Conservation (phyloP, 1,140 invertebrate genomes). For the Anastrepha obliqua region DNA sequence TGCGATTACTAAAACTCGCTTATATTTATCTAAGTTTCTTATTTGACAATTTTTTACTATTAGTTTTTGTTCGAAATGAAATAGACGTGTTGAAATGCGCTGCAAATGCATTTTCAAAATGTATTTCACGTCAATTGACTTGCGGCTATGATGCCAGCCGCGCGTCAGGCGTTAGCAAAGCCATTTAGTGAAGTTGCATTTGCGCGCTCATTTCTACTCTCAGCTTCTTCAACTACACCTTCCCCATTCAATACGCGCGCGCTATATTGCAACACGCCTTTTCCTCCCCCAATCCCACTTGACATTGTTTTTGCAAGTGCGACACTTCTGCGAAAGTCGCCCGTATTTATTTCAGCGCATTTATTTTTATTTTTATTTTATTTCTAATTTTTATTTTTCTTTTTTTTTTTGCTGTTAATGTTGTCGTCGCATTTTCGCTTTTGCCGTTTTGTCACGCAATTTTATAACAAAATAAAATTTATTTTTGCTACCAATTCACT, state of each 20-base stretch:
- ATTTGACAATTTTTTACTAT: constrained; percentile 5
- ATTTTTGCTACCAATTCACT: constrained; percentile 58
- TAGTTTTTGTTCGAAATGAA: constrained; percentile 38
- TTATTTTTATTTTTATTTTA: neutral
- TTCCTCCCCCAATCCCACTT: constrained; percentile 26
- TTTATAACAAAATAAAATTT: constrained; percentile 69
- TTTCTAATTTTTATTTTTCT: neutral
- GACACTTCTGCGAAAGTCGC: neutral
- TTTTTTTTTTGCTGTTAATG: neutral
- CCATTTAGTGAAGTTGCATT: neutral
- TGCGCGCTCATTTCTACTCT: too few species aligned
- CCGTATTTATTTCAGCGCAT: neutral
- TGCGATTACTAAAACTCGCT: too few species aligned
- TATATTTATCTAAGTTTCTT: too few species aligned
- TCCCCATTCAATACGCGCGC: neutral
- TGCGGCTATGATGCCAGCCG: constrained; percentile 1
- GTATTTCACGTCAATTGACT: constrained; percentile 30
- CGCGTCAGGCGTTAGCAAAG: neutral
- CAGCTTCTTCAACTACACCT: neutral
- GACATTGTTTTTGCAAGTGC: constrained; percentile 18
- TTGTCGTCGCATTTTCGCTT: constrained; percentile 52
- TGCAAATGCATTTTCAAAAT: constrained; percentile 45
- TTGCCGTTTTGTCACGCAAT: constrained; percentile 64
- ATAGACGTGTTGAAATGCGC: constrained; percentile 37
- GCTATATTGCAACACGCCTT: constrained; percentile 60